These are phyloP conservation scores for Rhagoletis pomonella DNA, from an alignment of 1,140 invertebrate genomes.

Conservation along the genomic window DNA sequence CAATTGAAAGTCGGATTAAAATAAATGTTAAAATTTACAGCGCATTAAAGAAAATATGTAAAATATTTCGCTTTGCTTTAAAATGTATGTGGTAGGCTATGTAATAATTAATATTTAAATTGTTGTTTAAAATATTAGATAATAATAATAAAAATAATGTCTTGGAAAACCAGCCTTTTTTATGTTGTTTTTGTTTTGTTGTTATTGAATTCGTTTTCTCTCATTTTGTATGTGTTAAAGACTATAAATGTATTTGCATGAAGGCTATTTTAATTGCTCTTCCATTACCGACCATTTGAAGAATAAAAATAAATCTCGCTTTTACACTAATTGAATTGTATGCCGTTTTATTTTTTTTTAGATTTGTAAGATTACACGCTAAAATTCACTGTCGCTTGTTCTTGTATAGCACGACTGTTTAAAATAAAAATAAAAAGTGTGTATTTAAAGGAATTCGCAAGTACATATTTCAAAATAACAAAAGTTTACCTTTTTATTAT, in stretches of 20 bases:
- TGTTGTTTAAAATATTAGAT: constrained; percentile 51
- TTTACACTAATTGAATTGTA: too few relatives aligned
- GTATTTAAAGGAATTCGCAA: neutral
- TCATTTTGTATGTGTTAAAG: neutral
- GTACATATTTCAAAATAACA: neutral
- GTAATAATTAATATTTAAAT: constrained; percentile 35
- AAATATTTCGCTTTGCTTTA: constrained; percentile 38
- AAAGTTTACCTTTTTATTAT: neutral
- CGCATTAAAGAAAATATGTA: constrained; percentile 29
- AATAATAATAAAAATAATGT: constrained; percentile 72
- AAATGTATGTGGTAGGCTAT: too few relatives aligned
- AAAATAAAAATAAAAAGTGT: too few relatives aligned
- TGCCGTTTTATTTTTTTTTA: too few relatives aligned
- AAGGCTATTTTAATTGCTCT: constrained; percentile 34
- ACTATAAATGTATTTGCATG: constrained; percentile 35
- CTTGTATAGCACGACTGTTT: too few relatives aligned
- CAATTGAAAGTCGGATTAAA: constrained; percentile 22
- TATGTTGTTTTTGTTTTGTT: neutral
- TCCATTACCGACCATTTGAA: constrained; percentile 1
- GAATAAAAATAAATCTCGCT: too few relatives aligned
- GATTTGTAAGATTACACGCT: too few relatives aligned
- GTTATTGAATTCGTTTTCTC: constrained; percentile 49
- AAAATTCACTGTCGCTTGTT: too few relatives aligned
- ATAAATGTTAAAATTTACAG: constrained; percentile 21
- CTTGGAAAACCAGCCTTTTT: constrained; percentile 73